Percentiles rank a stretch among this genome's conserved stretches.
These are phyloP conservation scores for Brevimyrus niger DNA, from an alignment of 2,113 vertebrate genomes.

Conservation along the genomic window DNA sequence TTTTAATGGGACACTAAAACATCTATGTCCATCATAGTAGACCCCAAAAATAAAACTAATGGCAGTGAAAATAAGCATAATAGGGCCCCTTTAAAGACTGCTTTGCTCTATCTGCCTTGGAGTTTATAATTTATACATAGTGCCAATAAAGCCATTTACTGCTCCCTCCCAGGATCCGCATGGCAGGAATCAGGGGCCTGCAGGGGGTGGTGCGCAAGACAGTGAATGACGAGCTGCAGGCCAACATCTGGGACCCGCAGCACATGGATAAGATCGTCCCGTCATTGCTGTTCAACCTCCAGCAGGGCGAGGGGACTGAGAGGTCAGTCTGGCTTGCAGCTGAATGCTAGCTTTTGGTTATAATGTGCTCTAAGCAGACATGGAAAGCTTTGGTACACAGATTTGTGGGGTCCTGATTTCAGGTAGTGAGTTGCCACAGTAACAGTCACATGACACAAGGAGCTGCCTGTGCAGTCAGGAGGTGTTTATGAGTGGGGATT, in stretches of 20 bases:
- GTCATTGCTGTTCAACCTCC: constrained; percentile 88
- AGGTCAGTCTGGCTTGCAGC: constrained; percentile 57
- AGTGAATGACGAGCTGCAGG: constrained; percentile 89
- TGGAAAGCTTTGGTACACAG: neutral
- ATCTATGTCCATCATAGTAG: neutral
- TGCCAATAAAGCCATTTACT: neutral
- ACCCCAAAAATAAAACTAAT: neutral
- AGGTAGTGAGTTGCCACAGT: neutral
- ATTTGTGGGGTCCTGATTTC: neutral
- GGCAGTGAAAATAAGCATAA: neutral
- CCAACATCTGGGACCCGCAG: constrained; percentile 96
- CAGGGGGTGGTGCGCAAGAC: constrained; percentile 96
- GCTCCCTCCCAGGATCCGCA: constrained; percentile 72
- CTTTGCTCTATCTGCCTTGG: neutral
- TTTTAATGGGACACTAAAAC: neutral
- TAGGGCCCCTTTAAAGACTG: neutral
- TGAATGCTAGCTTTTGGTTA: neutral
- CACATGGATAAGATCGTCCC: constrained; percentile 99
- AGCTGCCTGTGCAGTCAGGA: neutral
- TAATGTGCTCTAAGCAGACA: neutral
- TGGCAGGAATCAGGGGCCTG: constrained; percentile 88
- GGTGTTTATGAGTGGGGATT: neutral
- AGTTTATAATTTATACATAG: neutral
- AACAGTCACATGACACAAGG: neutral
- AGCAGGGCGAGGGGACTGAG: constrained; percentile 77